Evolutionary conservation across 2,797 vertebrate genomes (phyloP).

Genomic region (Erpetoichthys calabaricus): DNA sequence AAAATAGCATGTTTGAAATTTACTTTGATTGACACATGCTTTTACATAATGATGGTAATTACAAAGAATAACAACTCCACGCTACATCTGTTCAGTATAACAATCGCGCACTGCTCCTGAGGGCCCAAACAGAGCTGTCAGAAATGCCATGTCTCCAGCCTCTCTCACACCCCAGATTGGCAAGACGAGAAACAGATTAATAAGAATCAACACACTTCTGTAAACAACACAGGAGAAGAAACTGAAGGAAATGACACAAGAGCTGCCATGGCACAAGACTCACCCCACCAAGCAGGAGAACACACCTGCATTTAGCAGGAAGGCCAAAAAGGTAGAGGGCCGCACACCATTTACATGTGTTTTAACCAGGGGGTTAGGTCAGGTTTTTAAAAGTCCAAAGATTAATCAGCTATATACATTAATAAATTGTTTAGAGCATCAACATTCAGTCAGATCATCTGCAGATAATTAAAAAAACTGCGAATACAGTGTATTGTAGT

Average conservation of each 20-base stretch:
- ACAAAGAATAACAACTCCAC: conserved; percentile 87
- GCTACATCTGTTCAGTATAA: conserved; percentile 90
- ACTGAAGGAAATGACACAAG: conserved; percentile 30
- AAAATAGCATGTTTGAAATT: conserved; percentile 48
- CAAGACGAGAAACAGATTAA: conserved; percentile 84
- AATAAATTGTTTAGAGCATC: too few species aligned
- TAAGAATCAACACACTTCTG: conserved; percentile 74
- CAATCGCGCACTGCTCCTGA: conserved; percentile 31
- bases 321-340: conserved; percentile 41
- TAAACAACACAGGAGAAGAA: conserved; percentile 64
- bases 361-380: too few species aligned
- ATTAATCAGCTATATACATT: too few species aligned
- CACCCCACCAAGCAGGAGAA: conserved; percentile 22
- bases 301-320: conserved; percentile 28
- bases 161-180: conserved; percentile 30
- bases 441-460: too few species aligned
- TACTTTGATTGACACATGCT: conserved; percentile 92
- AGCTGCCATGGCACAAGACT: conserved; percentile 13
- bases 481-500: too few species aligned
- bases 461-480: too few species aligned
- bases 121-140: conserved; percentile 64
- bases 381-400: too few species aligned
- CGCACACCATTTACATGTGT: conserved; percentile 9
- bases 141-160: conserved; percentile 35
- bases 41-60: conserved; percentile 97